Evolutionary conservation across 2,797 vertebrate genomes (phyloP), one percentile per base, ranked within the genome.

Genomic region (Chanos chanos): DNA sequence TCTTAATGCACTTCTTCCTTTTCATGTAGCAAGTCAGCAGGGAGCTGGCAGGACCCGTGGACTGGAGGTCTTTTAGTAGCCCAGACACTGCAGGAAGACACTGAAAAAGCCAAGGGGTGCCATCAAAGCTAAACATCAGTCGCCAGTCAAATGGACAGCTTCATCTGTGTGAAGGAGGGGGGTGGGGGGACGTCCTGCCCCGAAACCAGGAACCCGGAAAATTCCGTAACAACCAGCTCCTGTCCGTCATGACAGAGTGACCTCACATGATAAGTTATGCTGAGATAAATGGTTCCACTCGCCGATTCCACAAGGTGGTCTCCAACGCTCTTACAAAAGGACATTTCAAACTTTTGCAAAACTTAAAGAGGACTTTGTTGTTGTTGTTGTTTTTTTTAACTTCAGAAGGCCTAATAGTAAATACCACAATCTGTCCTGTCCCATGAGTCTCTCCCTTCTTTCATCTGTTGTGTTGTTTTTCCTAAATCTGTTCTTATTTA

Each of bases 21-120:
- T 61, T 63, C 52, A 53, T 66, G 51, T 63, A 45, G 31, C 44
- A 41, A 43, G 61, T 12, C 70, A 56, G 61, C 61, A 24, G 70
- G 70, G 63, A 39, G 49, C 51, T 64, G 70, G 55, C 70, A 39
- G 39, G 67, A 50, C 61, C 57, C 52, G 56, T 66, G 31, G 16
- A 57, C 71, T 71, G 70, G 64, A 70, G 71, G 52, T 64, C 64
- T 76, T 77, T 72, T 61, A 71, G 61, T 54, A 68, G 74, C 63
- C 55, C 65, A 62, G 49, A 69, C 80, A 78, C 79, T 70, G 73
- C 77, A 64, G 80, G 74, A 80, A 82, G 64, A 76, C 54, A 65
- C 59, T 73, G 57, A 78, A 80, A 74, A n/a, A n/a, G n/a, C 71
- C 81, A 77, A 64, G 76, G 82, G 68, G 53, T 13, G 55, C 60